phyloP scores from a whole-genome alignment of 2,888 invertebrate species.

The Colostygia pectinataria region DNA sequence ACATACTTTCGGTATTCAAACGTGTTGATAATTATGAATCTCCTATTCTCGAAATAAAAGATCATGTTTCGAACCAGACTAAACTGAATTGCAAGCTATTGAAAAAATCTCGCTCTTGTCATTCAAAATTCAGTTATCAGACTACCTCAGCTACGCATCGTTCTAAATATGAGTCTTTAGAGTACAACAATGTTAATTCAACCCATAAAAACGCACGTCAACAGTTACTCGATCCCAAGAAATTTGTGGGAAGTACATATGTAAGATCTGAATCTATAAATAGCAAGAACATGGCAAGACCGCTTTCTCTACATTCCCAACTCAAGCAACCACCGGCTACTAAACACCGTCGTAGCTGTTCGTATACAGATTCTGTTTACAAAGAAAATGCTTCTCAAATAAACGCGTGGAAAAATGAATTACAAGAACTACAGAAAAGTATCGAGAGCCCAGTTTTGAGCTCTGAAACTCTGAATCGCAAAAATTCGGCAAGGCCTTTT shows the following conservation, averaged over 20 bases:
- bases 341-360: constrained; percentile 14
- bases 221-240: constrained; percentile 1
- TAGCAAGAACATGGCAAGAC: constrained; percentile 10
- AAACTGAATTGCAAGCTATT: not conserved
- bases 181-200: constrained; percentile 6
- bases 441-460: constrained; percentile 6
- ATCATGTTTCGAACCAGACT: not conserved
- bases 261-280: not conserved
- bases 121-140: constrained; percentile 9
- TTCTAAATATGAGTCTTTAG: constrained; percentile 2
- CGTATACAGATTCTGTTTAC: constrained; percentile 4
- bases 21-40: constrained; percentile 12
- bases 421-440: constrained; percentile 14
- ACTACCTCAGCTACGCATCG: constrained; percentile 4
- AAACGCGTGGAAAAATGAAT: constrained; percentile 12
- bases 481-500: constrained; percentile 1
- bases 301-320: constrained; percentile 16
- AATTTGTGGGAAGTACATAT: not conserved
- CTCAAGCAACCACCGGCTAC: constrained; percentile 1
- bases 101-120: constrained; percentile 18
- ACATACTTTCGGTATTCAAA: constrained; percentile 13
- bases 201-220: not conserved
- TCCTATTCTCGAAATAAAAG: constrained; percentile 10
- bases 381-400: constrained; percentile 10
- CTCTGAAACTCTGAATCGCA: constrained; percentile 1